phyloP scores from a whole-genome alignment of 1,140 invertebrate genomes.

The Drosophila orena region DNA sequence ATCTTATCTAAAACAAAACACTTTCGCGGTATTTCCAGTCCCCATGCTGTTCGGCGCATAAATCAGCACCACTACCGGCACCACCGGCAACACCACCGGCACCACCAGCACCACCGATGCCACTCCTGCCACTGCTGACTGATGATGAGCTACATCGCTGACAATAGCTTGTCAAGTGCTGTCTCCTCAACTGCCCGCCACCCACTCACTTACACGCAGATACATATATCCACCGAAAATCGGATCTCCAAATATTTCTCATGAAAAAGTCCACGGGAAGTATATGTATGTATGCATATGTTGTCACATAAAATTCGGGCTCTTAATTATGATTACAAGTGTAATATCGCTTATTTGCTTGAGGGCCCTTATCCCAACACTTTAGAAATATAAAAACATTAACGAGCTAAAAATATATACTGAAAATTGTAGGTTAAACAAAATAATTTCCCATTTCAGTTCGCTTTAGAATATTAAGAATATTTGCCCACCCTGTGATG shows the following conservation, averaged over 20 bases:
- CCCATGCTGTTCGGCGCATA: conserved; percentile 49
- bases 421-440: background rate
- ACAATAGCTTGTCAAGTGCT: conserved; percentile 75
- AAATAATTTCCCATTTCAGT: background rate
- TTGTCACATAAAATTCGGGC: background rate
- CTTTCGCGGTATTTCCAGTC: conserved; percentile 54
- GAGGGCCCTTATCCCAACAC: too few relatives aligned
- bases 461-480: background rate
- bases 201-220: conserved; percentile 47
- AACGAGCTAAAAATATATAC: too few relatives aligned
- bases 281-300: background rate
- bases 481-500: too few relatives aligned
- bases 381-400: too few relatives aligned
- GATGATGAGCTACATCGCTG: conserved; percentile 62
- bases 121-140: conserved; percentile 10
- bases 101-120: conserved; percentile 5
- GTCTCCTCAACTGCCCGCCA: conserved; percentile 39
- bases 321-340: background rate
- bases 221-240: conserved; percentile 21
- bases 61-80: conserved; percentile 53
- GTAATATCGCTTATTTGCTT: background rate
- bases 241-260: conserved; percentile 1
- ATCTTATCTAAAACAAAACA: conserved; percentile 81
- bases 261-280: background rate
- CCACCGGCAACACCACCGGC: conserved; percentile 14